Conservation (phyloP, 1,140 invertebrate genomes). For the Pantala flavescens region DNA sequence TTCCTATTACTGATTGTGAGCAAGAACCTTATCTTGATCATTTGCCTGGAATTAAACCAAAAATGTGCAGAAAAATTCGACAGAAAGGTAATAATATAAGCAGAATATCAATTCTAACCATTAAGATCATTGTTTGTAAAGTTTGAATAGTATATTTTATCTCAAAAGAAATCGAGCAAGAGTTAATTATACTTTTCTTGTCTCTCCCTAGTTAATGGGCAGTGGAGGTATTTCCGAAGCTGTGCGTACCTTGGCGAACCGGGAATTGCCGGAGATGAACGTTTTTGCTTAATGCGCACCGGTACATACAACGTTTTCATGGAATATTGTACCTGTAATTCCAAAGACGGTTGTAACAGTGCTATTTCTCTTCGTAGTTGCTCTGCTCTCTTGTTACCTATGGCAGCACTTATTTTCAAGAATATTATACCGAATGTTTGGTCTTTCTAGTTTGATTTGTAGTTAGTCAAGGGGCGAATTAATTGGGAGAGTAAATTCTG, state of each 20-base stretch:
- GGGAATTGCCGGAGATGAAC: conserved; percentile 77
- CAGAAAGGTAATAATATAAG: conserved; percentile 62
- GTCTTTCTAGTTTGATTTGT: no score
- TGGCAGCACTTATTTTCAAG: background rate
- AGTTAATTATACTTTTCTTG: background rate
- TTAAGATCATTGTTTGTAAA: no score
- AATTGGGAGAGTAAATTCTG: no score
- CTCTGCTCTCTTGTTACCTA: background rate
- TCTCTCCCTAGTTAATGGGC: conserved; percentile 62
- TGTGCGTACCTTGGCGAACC: conserved; percentile 85
- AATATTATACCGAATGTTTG: background rate
- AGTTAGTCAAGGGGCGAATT: no score
- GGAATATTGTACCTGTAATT: conserved; percentile 87
- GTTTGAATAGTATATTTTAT: no score
- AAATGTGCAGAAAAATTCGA: conserved; percentile 85
- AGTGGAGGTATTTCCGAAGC: conserved; percentile 80
- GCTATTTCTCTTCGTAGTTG: conserved; percentile 29
- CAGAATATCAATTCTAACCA: no score
- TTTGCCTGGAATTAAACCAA: conserved; percentile 56
- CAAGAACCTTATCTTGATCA: conserved; percentile 52
- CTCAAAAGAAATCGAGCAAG: conserved; percentile 1
- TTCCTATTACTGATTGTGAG: conserved; percentile 76
- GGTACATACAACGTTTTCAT: conserved; percentile 89
- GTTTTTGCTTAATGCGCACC: conserved; percentile 80
- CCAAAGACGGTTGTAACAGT: conserved; percentile 81